Percentiles rank a stretch among this genome's conserved stretches.
Conservation (phyloP, 2,113 vertebrate genomes). For the Carassius carassius region DNA sequence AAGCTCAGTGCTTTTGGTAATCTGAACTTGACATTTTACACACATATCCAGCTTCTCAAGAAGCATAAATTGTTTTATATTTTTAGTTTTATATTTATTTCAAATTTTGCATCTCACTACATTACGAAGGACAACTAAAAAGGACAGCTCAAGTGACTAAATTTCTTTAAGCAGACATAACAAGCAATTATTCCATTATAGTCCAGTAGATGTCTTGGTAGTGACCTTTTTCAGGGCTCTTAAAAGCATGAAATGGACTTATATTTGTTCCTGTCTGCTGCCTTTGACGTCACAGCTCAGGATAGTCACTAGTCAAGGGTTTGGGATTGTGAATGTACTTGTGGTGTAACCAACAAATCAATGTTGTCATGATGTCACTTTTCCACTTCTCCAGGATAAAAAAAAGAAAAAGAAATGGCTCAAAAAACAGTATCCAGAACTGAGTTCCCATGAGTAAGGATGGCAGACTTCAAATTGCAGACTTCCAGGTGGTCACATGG, state of each 20-base stretch:
- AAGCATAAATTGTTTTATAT: no score
- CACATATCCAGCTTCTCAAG: no score
- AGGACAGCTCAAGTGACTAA: no score
- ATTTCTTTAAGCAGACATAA: neutral
- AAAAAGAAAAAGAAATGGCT: neutral
- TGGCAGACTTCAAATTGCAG: neutral
- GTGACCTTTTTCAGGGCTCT: neutral
- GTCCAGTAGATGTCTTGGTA: neutral
- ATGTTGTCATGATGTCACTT: neutral
- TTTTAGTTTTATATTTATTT: no score
- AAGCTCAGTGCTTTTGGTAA: no score
- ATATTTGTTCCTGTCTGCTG: constrained; percentile 9
- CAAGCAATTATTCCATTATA: neutral
- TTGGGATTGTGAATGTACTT: neutral
- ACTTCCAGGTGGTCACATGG: neutral
- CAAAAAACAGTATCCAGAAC: neutral
- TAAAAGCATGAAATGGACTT: constrained; percentile 13
- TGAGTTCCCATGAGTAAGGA: neutral
- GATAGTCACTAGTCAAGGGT: neutral
- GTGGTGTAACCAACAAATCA: neutral
- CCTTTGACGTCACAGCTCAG: neutral
- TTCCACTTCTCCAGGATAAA: neutral
- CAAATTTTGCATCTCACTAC: no score
- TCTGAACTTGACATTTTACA: no score
- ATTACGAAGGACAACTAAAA: no score